These are phyloP conservation scores for Tinea trinotella DNA, from an alignment of 2,888 invertebrate species.

Conservation along the genomic window DNA sequence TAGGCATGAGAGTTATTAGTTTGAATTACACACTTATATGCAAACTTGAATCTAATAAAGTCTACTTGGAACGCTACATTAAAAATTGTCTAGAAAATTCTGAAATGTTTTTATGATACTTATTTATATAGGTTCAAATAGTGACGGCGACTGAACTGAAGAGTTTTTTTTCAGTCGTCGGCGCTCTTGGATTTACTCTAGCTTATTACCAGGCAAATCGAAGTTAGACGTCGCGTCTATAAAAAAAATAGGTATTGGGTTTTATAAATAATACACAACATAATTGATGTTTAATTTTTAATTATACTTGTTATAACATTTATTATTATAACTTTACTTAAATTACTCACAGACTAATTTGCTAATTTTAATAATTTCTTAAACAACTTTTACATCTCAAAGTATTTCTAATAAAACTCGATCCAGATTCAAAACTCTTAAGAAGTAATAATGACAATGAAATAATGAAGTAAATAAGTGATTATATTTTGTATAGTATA, in stretches of 20 bases:
- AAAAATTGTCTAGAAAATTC: slow-evolving; percentile 50
- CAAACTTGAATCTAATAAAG: slow-evolving; percentile 59
- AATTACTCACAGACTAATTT: slow-evolving; percentile 63
- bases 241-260: background rate
- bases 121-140: too few species aligned
- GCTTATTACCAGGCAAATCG: too few species aligned
- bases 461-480: slow-evolving; percentile 5
- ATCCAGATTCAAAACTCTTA: slow-evolving; percentile 48
- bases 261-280: background rate
- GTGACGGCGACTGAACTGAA: too few species aligned
- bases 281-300: slow-evolving; percentile 28
- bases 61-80: slow-evolving; percentile 66
- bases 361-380: slow-evolving; percentile 64
- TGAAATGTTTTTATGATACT: slow-evolving; percentile 15
- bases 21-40: slow-evolving; percentile 68
- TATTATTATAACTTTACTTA: slow-evolving; percentile 43
- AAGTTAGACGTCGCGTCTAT: too few species aligned
- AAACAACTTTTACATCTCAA: slow-evolving; percentile 58
- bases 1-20: slow-evolving; percentile 75
- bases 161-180: too few species aligned
- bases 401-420: slow-evolving; percentile 52
- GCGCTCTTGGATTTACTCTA: too few species aligned
- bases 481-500: background rate
- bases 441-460: slow-evolving; percentile 14
- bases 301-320: slow-evolving; percentile 66